Evolutionary conservation across 2,797 vertebrate species (phyloP), one percentile per base, ranked within the genome.

Genomic region (Miichthys miiuy): DNA sequence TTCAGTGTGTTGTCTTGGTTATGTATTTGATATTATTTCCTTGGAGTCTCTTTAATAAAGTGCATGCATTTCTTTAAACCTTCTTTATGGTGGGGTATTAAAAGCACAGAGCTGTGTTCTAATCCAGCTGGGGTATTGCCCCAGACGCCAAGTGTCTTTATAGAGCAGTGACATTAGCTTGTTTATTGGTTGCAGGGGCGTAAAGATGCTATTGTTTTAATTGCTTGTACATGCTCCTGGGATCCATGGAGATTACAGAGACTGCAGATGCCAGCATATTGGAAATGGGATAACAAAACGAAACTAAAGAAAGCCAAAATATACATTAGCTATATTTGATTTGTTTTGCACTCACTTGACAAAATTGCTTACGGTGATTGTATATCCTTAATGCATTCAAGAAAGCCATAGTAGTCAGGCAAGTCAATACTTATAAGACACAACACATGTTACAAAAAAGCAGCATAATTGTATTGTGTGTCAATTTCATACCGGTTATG

Each of bases 171-270:
- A 95, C 94, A 94, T 95, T 95, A 93, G 89, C 92, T 95, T 95
- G 94, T 95, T 96, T 95, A 95, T 94, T 95, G 94, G 94, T 94
- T 95, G 94, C 94, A 92, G 89, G 88, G 94, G 93, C 74, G 86
- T 95, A 92, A 94, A 93, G 92, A 95, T 94, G 92, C 91, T 95
- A 93, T 94, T 94, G 90, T 94, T 95, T 94, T 96, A 96, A 96
- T 96, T 96, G 94, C 94, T 94, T 93, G 93, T 92, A 94, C 90
- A 92, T 92, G 81, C 94, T 95, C 91, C 83, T 90, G 91, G 94
- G 91, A 95, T 95, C 91, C 88, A 87, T 88, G 81, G 92, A 94
- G 94, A 94, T 95, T 94, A 93, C 90, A 77, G 65, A 93, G 92
- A 90, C 79, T 95, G 93, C 94, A 93, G 92, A 94, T 93, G 92